phyloP scores from a whole-genome alignment of 2,113 vertebrate species.

The Romanogobio albipinnatus region DNA sequence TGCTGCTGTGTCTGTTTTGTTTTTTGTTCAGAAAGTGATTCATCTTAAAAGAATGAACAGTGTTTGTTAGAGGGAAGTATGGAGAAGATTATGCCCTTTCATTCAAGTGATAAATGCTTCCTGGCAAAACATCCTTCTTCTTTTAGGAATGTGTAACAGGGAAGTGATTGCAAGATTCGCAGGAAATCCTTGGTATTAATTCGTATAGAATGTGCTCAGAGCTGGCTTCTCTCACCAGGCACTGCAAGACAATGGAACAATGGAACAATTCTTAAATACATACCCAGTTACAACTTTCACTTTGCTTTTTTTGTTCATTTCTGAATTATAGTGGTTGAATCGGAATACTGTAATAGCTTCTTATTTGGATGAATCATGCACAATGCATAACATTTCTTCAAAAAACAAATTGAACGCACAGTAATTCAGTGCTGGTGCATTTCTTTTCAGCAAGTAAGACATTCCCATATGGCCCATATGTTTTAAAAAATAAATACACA shows the following conservation, averaged over 20 bases:
- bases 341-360: not conserved
- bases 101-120: slow-evolving; percentile 31
- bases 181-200: slow-evolving; percentile 9
- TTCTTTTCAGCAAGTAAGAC: not conserved
- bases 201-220: slow-evolving; percentile 6
- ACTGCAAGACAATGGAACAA: slow-evolving; percentile 22
- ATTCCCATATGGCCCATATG: not conserved
- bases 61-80: slow-evolving; percentile 31
- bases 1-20: slow-evolving; percentile 5
- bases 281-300: not conserved
- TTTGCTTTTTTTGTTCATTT: slow-evolving; percentile 3
- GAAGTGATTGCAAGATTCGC: slow-evolving; percentile 15
- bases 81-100: slow-evolving; percentile 26
- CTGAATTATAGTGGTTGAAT: slow-evolving; percentile 9
- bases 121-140: not conserved
- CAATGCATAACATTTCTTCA: not conserved
- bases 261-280: slow-evolving; percentile 7
- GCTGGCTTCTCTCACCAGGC: not conserved
- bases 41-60: slow-evolving; percentile 11
- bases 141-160: slow-evolving; percentile 4
- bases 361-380: not conserved
- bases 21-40: slow-evolving; percentile 16
- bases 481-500: not conserved
- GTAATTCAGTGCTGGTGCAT: not conserved
- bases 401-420: not conserved